phyloP scores from a whole-genome alignment of 2,113 vertebrate genomes.

The Megaleporinus macrocephalus region DNA sequence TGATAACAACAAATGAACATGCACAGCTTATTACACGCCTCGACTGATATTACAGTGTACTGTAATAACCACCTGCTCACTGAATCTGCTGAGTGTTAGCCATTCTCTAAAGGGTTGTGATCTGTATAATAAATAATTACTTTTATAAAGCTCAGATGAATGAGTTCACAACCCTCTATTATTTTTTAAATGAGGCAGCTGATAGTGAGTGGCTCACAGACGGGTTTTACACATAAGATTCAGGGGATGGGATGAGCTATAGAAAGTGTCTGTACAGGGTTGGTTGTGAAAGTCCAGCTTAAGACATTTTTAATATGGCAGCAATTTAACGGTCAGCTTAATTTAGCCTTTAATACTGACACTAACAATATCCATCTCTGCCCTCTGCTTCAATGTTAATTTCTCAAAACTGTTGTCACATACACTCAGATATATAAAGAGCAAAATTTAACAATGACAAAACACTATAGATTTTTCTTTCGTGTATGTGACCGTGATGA shows the following conservation, averaged over 20 bases:
- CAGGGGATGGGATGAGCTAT: not conserved
- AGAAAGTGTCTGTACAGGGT: not conserved
- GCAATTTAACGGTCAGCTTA: not conserved
- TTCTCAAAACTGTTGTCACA: too few species aligned
- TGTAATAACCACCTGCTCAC: not conserved
- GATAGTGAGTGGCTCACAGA: not conserved
- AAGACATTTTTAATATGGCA: not conserved
- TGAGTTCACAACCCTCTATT: slow-evolving; percentile 13
- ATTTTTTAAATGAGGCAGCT: slow-evolving; percentile 10
- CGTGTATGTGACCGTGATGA: too few species aligned
- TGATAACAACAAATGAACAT: slow-evolving; percentile 1
- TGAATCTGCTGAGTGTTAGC: not conserved
- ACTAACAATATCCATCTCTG: too few species aligned
- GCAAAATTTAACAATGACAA: too few species aligned
- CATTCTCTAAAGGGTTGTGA: not conserved
- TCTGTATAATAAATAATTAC: slow-evolving; percentile 14
- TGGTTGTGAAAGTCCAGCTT: not conserved
- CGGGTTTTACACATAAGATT: not conserved
- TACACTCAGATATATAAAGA: too few species aligned
- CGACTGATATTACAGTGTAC: not conserved
- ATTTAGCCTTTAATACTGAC: too few species aligned
- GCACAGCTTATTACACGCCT: not conserved
- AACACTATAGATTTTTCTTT: too few species aligned
- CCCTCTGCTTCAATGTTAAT: too few species aligned
- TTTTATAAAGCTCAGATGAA: not conserved